phyloP scores from a whole-genome alignment of 2,113 vertebrate genomes.

The Centropus unirufus region DNA sequence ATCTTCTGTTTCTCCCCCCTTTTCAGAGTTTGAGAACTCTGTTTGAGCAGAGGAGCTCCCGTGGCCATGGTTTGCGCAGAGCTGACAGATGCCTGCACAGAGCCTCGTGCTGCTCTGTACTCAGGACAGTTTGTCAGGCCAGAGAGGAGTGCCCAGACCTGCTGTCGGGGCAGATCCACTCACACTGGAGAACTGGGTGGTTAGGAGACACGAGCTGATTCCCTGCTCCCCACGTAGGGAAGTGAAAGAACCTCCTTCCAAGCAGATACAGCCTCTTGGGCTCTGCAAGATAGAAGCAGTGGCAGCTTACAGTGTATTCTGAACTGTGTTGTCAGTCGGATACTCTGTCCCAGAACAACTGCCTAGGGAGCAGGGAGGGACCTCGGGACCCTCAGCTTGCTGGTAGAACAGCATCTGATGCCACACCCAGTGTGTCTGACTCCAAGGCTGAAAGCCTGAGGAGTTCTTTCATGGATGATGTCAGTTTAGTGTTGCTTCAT shows the following conservation, averaged over 20 bases:
- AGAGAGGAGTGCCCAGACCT: not conserved
- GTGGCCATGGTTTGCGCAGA: accelerated
- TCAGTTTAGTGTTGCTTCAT: not conserved
- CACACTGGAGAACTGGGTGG: not conserved
- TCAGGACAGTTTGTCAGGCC: not conserved
- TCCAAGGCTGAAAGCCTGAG: not conserved
- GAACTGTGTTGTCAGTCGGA: not conserved
- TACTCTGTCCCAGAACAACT: not conserved
- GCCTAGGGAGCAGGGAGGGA: not conserved
- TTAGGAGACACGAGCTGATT: not conserved
- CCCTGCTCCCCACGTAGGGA: not conserved
- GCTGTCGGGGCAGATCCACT: not conserved
- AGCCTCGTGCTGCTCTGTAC: not conserved
- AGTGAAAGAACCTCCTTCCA: not conserved
- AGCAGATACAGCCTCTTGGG: not conserved
- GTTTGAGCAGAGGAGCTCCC: not conserved
- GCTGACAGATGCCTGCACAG: not conserved
- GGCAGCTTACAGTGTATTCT: not conserved
- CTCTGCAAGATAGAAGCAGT: not conserved
- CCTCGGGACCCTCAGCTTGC: not conserved
- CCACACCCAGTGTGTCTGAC: not conserved
- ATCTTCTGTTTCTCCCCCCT: not conserved
- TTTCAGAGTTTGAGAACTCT: not conserved
- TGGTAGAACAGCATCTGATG: not conserved
- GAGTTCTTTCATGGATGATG: not conserved